Conservation (phyloP, 2,888 invertebrate genomes). For the Adineta ricciae region DNA sequence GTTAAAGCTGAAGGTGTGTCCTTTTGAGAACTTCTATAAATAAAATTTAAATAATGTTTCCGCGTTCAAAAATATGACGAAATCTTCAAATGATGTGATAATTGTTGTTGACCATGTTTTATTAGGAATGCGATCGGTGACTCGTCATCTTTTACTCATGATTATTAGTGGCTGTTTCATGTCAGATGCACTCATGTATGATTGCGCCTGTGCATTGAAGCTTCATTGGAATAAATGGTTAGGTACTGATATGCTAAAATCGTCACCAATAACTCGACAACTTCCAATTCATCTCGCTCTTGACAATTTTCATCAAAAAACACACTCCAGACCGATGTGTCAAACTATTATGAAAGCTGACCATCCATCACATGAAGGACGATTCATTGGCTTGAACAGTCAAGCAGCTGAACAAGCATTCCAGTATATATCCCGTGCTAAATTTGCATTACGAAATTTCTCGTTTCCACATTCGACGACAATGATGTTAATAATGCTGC, state of each 20-base stretch:
- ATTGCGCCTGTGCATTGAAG: neutral
- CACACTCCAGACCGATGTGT: neutral
- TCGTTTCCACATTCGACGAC: neutral
- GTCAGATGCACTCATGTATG: neutral
- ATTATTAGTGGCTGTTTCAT: neutral
- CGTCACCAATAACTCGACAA: neutral
- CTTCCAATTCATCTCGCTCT: neutral
- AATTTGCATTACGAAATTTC: neutral
- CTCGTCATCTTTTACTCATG: neutral
- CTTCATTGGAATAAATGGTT: constrained; percentile 3
- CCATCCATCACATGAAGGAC: neutral
- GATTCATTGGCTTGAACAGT: neutral
- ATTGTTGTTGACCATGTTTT: too few species aligned
- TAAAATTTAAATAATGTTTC: too few species aligned
- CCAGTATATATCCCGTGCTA: neutral
- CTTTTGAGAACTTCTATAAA: too few species aligned
- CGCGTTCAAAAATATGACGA: too few species aligned
- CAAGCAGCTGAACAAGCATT: neutral
- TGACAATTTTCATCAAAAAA: neutral
- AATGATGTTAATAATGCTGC: neutral
- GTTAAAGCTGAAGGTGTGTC: neutral
- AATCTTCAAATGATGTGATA: too few species aligned
- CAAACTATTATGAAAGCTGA: neutral
- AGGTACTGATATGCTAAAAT: neutral
- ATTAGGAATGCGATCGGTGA: neutral